phyloP scores from a whole-genome alignment of 2,113 vertebrate genomes.

The Platanista minor region DNA sequence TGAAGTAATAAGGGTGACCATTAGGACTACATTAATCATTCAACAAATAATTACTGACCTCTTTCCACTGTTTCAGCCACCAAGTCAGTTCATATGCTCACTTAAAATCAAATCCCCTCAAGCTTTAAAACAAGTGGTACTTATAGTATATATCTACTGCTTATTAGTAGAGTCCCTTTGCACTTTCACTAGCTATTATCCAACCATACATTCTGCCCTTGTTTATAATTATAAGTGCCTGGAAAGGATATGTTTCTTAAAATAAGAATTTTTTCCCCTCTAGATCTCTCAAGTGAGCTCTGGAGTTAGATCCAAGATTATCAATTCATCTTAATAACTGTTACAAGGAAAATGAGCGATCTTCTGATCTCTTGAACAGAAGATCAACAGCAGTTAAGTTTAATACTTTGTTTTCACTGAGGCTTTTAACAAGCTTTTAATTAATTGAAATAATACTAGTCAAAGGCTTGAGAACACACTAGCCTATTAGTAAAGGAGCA shows the following conservation, averaged over 20 bases:
- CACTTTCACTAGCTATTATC: background rate
- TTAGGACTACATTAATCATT: background rate
- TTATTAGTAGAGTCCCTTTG: background rate
- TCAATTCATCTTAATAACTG: background rate
- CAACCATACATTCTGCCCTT: background rate
- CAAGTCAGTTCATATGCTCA: background rate
- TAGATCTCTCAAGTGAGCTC: background rate
- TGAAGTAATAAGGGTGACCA: background rate
- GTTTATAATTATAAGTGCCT: background rate
- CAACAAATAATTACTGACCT: background rate
- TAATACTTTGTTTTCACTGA: background rate
- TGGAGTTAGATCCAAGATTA: background rate
- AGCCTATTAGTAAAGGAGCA: background rate
- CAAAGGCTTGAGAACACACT: background rate
- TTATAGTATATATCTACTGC: background rate
- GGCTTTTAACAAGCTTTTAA: background rate
- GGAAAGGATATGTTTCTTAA: background rate
- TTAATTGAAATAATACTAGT: background rate
- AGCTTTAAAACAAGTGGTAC: background rate
- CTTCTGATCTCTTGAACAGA: background rate
- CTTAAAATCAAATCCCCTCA: background rate
- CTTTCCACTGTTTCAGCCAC: background rate
- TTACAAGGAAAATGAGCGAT: background rate
- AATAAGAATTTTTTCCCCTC: background rate
- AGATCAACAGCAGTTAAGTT: background rate